These are phyloP conservation scores for Gallirallus australis DNA, from an alignment of 2,797 vertebrate species.

Conservation along the genomic window DNA sequence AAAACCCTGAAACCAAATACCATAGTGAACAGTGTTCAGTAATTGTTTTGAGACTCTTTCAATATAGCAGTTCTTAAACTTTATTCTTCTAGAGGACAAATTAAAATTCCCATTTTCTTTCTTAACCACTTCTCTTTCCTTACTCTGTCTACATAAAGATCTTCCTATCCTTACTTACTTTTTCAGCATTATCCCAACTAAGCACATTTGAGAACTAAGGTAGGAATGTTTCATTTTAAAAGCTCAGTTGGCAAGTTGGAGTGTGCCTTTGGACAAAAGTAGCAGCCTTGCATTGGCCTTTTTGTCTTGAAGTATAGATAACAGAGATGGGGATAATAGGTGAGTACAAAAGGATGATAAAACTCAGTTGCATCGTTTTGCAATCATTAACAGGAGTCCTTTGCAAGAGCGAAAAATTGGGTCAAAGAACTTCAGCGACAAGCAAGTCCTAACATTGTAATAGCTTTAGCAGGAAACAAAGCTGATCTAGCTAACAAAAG, in stretches of 20 bases:
- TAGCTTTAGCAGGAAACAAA: conserved; percentile 99
- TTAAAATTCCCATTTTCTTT: neutral
- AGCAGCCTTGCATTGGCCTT: neutral
- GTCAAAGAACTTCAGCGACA: conserved; percentile 99
- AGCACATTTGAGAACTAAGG: neutral
- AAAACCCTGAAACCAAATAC: neutral
- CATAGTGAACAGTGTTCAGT: neutral
- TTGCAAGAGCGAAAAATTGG: conserved; percentile 99
- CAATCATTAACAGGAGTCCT: conserved; percentile 90
- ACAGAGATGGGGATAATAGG: neutral
- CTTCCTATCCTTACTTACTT: neutral
- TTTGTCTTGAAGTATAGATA: conserved; percentile 10
- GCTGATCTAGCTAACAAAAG: conserved; percentile 97
- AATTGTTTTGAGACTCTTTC: neutral
- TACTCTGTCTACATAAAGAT: neutral
- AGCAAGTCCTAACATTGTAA: conserved; percentile 99
- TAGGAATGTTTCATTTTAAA: neutral
- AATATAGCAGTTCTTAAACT: neutral
- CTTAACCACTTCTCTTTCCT: neutral
- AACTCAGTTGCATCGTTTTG: conserved; percentile 70
- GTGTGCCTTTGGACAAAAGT: neutral
- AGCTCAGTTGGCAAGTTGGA: neutral
- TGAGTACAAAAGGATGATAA: conserved; percentile 19
- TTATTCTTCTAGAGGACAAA: neutral
- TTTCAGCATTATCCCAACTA: neutral